Evolutionary conservation across 2,113 vertebrate species (phyloP).

Genomic region (Cettia cetti): DNA sequence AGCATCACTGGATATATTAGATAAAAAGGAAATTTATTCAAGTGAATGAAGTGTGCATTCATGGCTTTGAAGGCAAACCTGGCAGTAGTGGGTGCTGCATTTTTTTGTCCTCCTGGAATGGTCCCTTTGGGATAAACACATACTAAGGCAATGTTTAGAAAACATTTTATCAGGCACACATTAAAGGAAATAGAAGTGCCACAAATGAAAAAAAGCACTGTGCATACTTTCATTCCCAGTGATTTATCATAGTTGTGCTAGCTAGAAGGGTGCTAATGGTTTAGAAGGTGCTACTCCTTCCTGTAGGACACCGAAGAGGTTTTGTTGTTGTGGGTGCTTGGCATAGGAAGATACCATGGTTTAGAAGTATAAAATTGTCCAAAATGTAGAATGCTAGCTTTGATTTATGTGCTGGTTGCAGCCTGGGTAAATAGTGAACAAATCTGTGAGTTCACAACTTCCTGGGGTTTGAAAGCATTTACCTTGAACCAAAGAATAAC

Average conservation of each 20-base stretch:
- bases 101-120: constrained; percentile 61
- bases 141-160: constrained; percentile 53
- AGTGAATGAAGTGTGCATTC: constrained; percentile 53
- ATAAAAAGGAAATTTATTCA: constrained; percentile 72
- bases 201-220: constrained; percentile 29
- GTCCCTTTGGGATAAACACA: constrained; percentile 68
- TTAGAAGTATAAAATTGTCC: neutral
- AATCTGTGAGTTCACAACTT: neutral
- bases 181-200: constrained; percentile 58
- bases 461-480: neutral
- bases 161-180: constrained; percentile 64
- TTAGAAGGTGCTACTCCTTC: constrained; percentile 22
- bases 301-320: neutral
- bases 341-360: neutral
- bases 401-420: neutral
- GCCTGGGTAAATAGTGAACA: neutral
- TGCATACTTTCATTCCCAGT: constrained; percentile 34
- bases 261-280: constrained; percentile 31
- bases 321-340: neutral
- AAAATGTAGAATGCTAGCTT: neutral
- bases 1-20: constrained; percentile 71
- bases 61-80: constrained; percentile 70
- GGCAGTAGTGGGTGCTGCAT: constrained; percentile 57
- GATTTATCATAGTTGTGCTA: neutral
- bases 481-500: neutral